phyloP scores from a whole-genome alignment of 2,888 invertebrate genomes.

The Pachydiplax longipennis region DNA sequence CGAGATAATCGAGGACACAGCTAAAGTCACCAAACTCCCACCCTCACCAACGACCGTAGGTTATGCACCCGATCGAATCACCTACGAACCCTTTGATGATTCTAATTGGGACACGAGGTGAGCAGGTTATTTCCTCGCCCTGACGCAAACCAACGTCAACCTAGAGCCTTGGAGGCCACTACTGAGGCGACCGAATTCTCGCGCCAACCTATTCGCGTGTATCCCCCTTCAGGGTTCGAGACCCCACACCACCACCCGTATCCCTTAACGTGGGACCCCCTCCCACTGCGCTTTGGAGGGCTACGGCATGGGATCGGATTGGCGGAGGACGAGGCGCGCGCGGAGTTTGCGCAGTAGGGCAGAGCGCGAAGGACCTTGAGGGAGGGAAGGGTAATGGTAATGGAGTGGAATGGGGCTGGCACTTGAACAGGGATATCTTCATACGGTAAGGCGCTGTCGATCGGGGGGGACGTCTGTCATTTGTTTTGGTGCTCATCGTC shows the following conservation, averaged over 20 bases:
- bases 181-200: not conserved
- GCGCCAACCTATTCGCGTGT: not conserved
- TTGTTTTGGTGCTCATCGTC: too few species aligned
- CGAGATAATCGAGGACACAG: too few species aligned
- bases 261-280: not conserved
- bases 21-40: not conserved
- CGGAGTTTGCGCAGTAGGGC: not conserved
- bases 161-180: constrained; percentile 14
- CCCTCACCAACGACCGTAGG: not conserved
- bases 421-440: not conserved
- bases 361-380: not conserved
- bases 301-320: not conserved
- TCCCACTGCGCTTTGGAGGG: not conserved
- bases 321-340: not conserved
- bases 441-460: not conserved
- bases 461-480: not conserved
- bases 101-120: constrained; percentile 9
- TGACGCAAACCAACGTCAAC: not conserved
- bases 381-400: not conserved
- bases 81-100: not conserved
- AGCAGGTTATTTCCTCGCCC: not conserved
- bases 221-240: not conserved
- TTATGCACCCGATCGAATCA: not conserved
- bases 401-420: not conserved
- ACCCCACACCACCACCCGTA: not conserved